Evolutionary conservation across 2,888 invertebrate genomes (phyloP), one percentile per base, ranked within the genome.

Genomic region (Glyphotaelius pellucidus): DNA sequence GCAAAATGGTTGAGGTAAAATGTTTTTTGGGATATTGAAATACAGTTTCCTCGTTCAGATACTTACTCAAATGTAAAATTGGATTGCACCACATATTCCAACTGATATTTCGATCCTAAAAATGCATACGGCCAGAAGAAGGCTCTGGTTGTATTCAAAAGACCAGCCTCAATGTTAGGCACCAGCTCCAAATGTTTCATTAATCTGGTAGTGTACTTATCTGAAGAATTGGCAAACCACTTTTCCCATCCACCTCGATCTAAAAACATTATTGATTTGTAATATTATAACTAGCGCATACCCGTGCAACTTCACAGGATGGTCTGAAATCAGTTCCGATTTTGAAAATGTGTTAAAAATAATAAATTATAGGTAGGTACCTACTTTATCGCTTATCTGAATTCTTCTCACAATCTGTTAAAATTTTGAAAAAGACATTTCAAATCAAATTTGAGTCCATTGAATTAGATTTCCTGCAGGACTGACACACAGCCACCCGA

Each of bases 121-220:
- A 98, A 98, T 0, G 98, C 97, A 94, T 98, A 98, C 0, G 97
- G 97, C 97, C 97, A 97, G 94, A 98, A 98, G 94, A 97, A 98
- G 5, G 98, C 97, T 93, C 96, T 97, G 0, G 98, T 98, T 0
- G 97, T 97, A 94, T 98, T 98, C 89, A 96, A 96, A 9, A 98
- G 96, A 0, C 98, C 98, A 19, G 97, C 96, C 93, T 96, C 96
- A 2, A 98, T 95, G 89, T 96, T 96, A 0, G 97, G 96, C 3
- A 98, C 97, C 30, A 97, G 96, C 94, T 98, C 98, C 92, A 98
- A 95, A 94, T 97, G 97, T 94, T 96, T 97, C 87, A 97, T 95
- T 14, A 98, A 95, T 94, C 96, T 97, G 47, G 96, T 95, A 0
- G 97, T 97, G 2, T 96, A 94, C 0, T 95, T 95, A 94, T 98